phyloP scores from a whole-genome alignment of 2,797 vertebrate species.

The Darevskia mixta region DNA sequence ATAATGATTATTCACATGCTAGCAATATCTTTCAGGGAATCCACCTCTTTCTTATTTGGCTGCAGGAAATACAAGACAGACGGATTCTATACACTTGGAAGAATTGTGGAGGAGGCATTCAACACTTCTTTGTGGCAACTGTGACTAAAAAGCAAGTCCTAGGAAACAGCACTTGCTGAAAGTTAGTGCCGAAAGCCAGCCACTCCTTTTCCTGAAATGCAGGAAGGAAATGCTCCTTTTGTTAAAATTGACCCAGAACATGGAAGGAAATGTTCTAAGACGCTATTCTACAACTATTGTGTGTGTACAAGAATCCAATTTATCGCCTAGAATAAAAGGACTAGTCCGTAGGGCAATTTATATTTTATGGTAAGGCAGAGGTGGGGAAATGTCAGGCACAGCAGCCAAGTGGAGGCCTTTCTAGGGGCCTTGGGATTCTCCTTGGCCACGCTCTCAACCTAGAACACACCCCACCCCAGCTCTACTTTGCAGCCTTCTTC shows the following conservation, averaged over 20 bases:
- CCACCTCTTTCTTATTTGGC: background rate
- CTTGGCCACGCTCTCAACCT: no score
- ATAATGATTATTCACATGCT: slow-evolving; percentile 15
- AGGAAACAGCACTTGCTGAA: slow-evolving; percentile 78
- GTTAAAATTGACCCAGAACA: slow-evolving; percentile 44
- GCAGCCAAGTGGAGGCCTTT: background rate
- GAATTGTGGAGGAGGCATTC: slow-evolving; percentile 43
- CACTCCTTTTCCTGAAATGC: slow-evolving; percentile 78
- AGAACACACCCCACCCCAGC: no score
- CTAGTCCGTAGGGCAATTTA: background rate
- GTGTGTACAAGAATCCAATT: slow-evolving; percentile 49
- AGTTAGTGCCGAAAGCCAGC: slow-evolving; percentile 64
- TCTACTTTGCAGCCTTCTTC: no score
- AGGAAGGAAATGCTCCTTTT: slow-evolving; percentile 59
- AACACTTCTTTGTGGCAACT: slow-evolving; percentile 45
- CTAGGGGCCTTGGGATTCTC: no score
- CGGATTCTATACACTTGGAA: slow-evolving; percentile 1
- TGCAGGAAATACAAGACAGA: background rate
- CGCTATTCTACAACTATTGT: slow-evolving; percentile 31
- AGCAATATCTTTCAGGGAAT: slow-evolving; percentile 28
- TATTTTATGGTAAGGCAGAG: background rate
- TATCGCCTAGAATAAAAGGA: slow-evolving; percentile 34
- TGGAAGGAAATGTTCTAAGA: slow-evolving; percentile 41
- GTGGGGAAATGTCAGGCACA: background rate
- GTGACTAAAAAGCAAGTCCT: slow-evolving; percentile 46